These are phyloP conservation scores for Heliconius melpomene DNA, from an alignment of 1,140 invertebrate genomes.

Conservation along the genomic window DNA sequence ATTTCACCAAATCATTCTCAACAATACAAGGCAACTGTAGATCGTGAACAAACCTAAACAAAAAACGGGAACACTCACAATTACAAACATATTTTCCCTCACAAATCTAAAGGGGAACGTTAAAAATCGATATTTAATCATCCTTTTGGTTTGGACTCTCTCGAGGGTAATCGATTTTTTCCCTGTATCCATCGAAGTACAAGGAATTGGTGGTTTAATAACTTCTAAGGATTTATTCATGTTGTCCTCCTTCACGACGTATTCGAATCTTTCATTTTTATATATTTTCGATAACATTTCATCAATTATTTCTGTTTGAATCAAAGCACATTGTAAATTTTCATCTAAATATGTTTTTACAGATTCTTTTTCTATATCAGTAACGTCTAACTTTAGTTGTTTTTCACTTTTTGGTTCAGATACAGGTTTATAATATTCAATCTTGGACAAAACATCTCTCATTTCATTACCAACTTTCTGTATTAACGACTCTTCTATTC, in stretches of 20 bases:
- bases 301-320: conserved; percentile 56
- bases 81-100: conserved; percentile 55
- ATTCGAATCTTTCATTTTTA: conserved; percentile 37
- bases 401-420: not conserved
- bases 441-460: conserved; percentile 26
- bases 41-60: conserved; percentile 55
- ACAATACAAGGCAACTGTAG: conserved; percentile 57
- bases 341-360: conserved; percentile 33
- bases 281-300: conserved; percentile 43
- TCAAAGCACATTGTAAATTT: conserved; percentile 55
- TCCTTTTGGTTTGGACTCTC: not conserved
- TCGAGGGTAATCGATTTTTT: conserved; percentile 22
- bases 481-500: conserved; percentile 55
- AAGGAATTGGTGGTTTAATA: conserved; percentile 44
- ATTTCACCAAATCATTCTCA: conserved; percentile 47
- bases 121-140: conserved; percentile 5
- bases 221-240: conserved; percentile 49
- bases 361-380: not conserved
- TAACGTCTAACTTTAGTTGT: not conserved
- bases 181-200: conserved; percentile 22
- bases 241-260: conserved; percentile 31
- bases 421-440: not conserved
- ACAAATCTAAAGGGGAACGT: conserved; percentile 46
- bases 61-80: conserved; percentile 61
- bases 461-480: conserved; percentile 60